A percentile compares a stretch with the other conserved stretches of the same genome.
These are phyloP conservation scores for Drosophila birchii DNA, from an alignment of 2,888 invertebrate species.

Conservation along the genomic window DNA sequence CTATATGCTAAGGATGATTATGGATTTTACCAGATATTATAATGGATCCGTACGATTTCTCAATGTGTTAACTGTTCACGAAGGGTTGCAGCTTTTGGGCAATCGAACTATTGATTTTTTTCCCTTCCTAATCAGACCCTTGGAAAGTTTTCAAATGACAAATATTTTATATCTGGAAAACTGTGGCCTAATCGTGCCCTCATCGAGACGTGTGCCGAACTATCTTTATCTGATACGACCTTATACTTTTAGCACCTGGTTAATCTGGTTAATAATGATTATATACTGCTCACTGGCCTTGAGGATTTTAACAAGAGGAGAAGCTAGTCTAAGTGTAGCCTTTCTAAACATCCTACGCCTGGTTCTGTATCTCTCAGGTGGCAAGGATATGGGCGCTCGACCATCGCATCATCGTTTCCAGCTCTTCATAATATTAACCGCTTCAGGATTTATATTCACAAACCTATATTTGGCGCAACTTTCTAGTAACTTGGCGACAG, in stretches of 20 bases:
- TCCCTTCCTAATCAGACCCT: constrained; percentile 50
- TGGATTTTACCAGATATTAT: constrained; percentile 62
- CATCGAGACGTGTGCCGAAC: constrained; percentile 49
- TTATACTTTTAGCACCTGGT: constrained; percentile 36
- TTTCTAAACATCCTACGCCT: constrained; percentile 50
- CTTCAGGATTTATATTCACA: constrained; percentile 62
- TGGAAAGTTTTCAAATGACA: constrained; percentile 54
- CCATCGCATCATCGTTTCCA: constrained; percentile 41
- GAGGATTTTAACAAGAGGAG: constrained; percentile 33
- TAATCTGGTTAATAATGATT: constrained; percentile 44
- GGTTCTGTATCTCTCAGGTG: constrained; percentile 43
- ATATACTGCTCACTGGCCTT: constrained; percentile 56
- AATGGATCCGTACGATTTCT: constrained; percentile 56
- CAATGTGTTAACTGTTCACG: constrained; percentile 22
- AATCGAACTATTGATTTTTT: constrained; percentile 57
- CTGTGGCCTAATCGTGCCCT: constrained; percentile 56
- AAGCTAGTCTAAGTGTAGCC: constrained; percentile 38
- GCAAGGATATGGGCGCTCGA: constrained; percentile 8
- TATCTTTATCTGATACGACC: constrained; percentile 59
- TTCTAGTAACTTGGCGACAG: constrained; percentile 63
- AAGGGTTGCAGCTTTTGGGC: constrained; percentile 44
- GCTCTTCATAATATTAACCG: constrained; percentile 48
- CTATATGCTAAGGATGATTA: constrained; percentile 60
- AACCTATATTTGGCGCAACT: constrained; percentile 65
- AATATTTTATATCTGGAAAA: constrained; percentile 57